Base-by-base conservation (phyloP, 2,113 vertebrate genomes). In the Monopterus albus region DNA sequence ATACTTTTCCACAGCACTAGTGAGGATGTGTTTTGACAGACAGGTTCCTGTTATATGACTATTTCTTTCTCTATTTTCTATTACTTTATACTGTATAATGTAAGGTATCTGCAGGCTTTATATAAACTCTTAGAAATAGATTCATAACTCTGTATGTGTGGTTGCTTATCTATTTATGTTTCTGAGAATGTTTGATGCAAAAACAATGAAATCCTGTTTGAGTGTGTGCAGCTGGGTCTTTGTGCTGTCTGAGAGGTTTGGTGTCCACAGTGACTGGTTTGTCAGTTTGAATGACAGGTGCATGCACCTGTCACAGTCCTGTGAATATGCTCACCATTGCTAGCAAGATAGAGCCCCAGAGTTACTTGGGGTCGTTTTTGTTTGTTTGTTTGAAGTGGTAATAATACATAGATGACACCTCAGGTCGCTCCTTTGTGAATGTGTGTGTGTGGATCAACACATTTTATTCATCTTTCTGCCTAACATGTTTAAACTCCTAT, bases 51-150 rank as follows among this genome's bases (percentile, higher is more conserved):
- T 43, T 20, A 11, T 79, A 53, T 23, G 43, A 73, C 57, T 55
- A 20, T 56, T 58, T 75, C n/a, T n/a, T n/a, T n/a, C n/a, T n/a
- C n/a, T n/a, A n/a, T n/a, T n/a, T n/a, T n/a, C n/a, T n/a, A n/a
- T n/a, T n/a, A n/a, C n/a, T n/a, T n/a, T n/a, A n/a, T n/a, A n/a
- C n/a, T n/a, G n/a, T n/a, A n/a, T n/a, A n/a, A n/a, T n/a, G n/a
- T n/a, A n/a, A n/a, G n/a, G n/a, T n/a, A n/a, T n/a, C n/a, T n/a
- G 67, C 35, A 28, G 21, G 43, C 36, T 68, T 73, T 26, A 73
- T 72, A 31, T 59, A 29, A 72, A 52, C 59, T 68, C 33, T 57
- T 56, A 25, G 60, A 43, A 77, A 78, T 87, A 72, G 70, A 78
- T 82, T 68, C 38, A 56, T n/a, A 28, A 10, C 35, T 70, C 14